phyloP scores from a whole-genome alignment of 2,113 vertebrate genomes.

The Forbesichthys papilliferus region DNA sequence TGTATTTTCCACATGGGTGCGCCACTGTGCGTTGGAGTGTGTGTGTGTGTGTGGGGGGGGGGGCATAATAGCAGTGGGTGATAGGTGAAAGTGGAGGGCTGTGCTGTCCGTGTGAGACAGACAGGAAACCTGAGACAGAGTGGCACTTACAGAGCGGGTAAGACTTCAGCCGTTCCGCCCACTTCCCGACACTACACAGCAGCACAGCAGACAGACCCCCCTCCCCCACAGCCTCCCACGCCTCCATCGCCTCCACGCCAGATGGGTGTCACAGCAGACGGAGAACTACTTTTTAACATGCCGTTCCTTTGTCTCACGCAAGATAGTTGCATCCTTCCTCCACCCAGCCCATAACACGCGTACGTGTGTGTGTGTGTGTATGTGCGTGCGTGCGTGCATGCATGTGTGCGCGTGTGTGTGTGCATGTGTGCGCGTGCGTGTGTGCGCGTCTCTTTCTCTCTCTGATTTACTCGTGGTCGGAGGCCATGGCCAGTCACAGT shows the following conservation, averaged over 20 bases:
- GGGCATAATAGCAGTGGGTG: neutral
- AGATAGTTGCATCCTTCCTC: constrained; percentile 30
- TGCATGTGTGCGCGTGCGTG: too few relatives aligned
- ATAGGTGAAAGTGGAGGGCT: too few relatives aligned
- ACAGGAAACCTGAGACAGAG: constrained; percentile 39
- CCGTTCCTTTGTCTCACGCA: constrained; percentile 61
- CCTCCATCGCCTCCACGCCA: constrained; percentile 48
- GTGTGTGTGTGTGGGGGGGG: neutral
- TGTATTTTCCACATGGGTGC: too few relatives aligned
- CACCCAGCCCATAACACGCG: neutral
- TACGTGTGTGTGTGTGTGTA: neutral
- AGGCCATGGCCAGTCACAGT: constrained; percentile 24
- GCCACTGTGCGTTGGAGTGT: neutral
- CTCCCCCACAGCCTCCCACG: constrained; percentile 40
- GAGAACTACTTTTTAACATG: constrained; percentile 58
- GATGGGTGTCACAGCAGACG: constrained; percentile 71
- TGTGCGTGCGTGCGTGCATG: neutral
- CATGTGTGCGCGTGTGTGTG: neutral
- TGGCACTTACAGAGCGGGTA: constrained; percentile 56
- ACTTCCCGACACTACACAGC: constrained; percentile 32
- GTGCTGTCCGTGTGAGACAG: constrained; percentile 16
- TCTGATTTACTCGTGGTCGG: constrained; percentile 50
- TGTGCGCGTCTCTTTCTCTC: constrained; percentile 2
- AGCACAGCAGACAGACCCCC: neutral
- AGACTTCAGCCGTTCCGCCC: constrained; percentile 57